These are phyloP conservation scores for Platysternon megacephalum DNA, from an alignment of 2,113 vertebrate genomes.

Conservation along the genomic window DNA sequence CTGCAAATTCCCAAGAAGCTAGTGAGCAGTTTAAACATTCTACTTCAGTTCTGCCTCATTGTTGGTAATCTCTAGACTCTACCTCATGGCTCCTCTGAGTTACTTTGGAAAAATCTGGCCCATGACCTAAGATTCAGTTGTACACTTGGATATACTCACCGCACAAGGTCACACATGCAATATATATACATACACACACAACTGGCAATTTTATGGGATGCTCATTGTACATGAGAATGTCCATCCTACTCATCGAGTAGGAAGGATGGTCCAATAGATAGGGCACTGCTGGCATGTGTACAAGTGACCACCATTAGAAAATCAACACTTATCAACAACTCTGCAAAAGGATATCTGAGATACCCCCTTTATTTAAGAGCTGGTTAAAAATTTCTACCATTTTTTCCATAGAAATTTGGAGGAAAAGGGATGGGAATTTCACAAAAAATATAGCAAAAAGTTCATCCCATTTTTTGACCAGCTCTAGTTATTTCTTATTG, in stretches of 20 bases:
- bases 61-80: not conserved
- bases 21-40: not conserved
- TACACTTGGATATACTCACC: too few species aligned
- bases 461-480: not conserved
- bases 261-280: too few species aligned
- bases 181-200: too few species aligned
- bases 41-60: not conserved
- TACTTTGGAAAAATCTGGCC: accelerated
- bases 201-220: too few species aligned
- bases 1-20: accelerated
- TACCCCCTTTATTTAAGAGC: not conserved
- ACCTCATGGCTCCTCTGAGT: not conserved
- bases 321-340: not conserved
- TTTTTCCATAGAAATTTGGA: not conserved
- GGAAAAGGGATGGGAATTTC: not conserved
- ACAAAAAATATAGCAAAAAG: not conserved
- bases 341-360: not conserved
- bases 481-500: not conserved
- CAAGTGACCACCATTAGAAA: too few species aligned
- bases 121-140: too few species aligned
- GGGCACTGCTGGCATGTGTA: too few species aligned
- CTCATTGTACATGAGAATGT: too few species aligned
- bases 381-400: not conserved
- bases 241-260: too few species aligned
- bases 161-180: too few species aligned